phyloP scores from a whole-genome alignment of 2,888 invertebrate species.

The Campaea margaritaria region DNA sequence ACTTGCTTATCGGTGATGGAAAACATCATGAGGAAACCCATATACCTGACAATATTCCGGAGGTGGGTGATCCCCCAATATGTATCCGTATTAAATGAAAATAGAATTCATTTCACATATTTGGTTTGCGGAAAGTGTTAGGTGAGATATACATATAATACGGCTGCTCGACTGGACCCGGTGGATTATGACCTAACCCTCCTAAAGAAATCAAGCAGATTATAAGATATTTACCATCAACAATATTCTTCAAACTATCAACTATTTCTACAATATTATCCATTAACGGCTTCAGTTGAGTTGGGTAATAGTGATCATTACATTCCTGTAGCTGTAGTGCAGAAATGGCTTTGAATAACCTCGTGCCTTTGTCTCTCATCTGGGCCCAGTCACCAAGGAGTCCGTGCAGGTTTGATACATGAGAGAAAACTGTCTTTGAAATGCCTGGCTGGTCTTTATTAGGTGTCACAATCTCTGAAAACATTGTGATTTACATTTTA shows the following conservation, averaged over 20 bases:
- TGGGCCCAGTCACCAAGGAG: slow-evolving; percentile 66
- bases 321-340: slow-evolving; percentile 69
- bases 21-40: no score
- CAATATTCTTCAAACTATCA: slow-evolving; percentile 58
- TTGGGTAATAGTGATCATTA: slow-evolving; percentile 67
- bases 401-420: slow-evolving; percentile 65
- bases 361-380: slow-evolving; percentile 66
- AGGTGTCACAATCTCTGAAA: slow-evolving; percentile 69
- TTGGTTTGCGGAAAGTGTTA: no score
- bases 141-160: no score
- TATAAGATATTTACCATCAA: slow-evolving; percentile 61
- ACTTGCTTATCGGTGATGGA: no score
- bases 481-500: no score
- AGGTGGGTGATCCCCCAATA: no score
- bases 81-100: no score
- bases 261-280: slow-evolving; percentile 61
- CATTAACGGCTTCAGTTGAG: slow-evolving; percentile 61
- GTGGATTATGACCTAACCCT: no score
- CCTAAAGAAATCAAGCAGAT: no score
- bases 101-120: no score
- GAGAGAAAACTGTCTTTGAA: slow-evolving; percentile 72
- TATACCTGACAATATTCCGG: no score
- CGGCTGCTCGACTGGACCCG: no score
- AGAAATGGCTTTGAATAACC: slow-evolving; percentile 61
- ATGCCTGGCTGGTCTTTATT: slow-evolving; percentile 67